Evolutionary conservation across 1,140 invertebrate genomes (phyloP).

Genomic region (Drosophila nasuta): DNA sequence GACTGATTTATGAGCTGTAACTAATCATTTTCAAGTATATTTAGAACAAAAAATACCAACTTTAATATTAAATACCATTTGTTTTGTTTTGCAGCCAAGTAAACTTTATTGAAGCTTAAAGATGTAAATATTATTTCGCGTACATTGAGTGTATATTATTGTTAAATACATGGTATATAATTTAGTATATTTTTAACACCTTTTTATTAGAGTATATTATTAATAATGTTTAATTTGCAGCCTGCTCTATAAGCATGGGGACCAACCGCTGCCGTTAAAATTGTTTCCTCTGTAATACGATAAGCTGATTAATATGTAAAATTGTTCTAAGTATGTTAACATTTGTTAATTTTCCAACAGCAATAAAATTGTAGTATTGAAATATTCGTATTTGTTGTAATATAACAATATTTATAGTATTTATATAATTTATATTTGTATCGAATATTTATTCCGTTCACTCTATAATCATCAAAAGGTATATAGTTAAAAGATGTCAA

Average conservation of each 20-base stretch:
- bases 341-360: slow-evolving; percentile 43
- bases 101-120: slow-evolving; percentile 58
- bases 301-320: slow-evolving; percentile 42
- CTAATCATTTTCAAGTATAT: not conserved
- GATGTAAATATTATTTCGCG: slow-evolving; percentile 4
- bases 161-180: slow-evolving; percentile 17
- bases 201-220: slow-evolving; percentile 19
- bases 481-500: not conserved
- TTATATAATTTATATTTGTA: not conserved
- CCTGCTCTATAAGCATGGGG: slow-evolving; percentile 43
- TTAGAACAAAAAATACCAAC: not conserved
- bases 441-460: not conserved
- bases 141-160: slow-evolving; percentile 20
- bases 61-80: slow-evolving; percentile 37
- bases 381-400: slow-evolving; percentile 11
- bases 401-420: not conserved
- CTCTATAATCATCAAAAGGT: not conserved
- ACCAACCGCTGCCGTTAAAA: slow-evolving; percentile 59
- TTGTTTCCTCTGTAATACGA: slow-evolving; percentile 15
- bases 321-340: slow-evolving; percentile 63
- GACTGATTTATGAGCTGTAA: not conserved
- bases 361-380: slow-evolving; percentile 49
- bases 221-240: slow-evolving; percentile 47
- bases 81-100: not conserved
- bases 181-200: not conserved